Evolutionary conservation across 2,113 vertebrate species (phyloP), one percentile per base, ranked within the genome.

Genomic region (Ursus arctos): DNA sequence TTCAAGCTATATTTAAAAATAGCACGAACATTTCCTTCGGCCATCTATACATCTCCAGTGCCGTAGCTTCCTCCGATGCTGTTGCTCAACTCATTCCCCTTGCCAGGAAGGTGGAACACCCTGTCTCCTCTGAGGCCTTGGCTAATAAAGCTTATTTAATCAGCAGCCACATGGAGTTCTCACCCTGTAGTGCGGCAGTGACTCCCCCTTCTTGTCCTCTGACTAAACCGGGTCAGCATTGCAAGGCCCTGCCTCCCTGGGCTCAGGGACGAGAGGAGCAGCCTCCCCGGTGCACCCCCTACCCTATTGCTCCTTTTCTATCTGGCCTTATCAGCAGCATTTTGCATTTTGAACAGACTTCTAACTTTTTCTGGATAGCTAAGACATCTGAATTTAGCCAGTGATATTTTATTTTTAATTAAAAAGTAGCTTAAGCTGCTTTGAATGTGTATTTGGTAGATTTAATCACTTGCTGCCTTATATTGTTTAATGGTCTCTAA

Each of bases 401-500:
- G 96, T 98, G 98, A 98, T 99, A 99, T 99, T 98, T 98, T 96
- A 98, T 98, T 99, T 99, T 99, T 99, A 99, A 99, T 99, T 99
- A 99, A 99, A 99, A 99, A 99, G 98, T 98, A 98, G 97, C 98
- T 99, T 99, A 99, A 99, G 98, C 98, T 98, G 97, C 97, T 98
- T 98, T 98, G 97, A 98, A 98, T 98, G 95, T 98, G 98, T 98
- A 95, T 99, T 98, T 98, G 95, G 98, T 98, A 98, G 98, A 98
- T 99, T 98, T 99, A 99, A 99, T 99, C 98, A 98, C 98, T 98
- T 97, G 98, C 98, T 98, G 98, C 97, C 97, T 98, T 98, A 98
- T 98, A 99, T 98, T 99, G 98, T 99, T 98, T 99, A 99, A 98
- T 99, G 96, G 98, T 98, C 99, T 99, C 98, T 98, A 99, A 99